Evolutionary conservation across 2,113 vertebrate species (phyloP), one percentile per base, ranked within the genome.

Genomic region (Chamaetylas fuelleborni): DNA sequence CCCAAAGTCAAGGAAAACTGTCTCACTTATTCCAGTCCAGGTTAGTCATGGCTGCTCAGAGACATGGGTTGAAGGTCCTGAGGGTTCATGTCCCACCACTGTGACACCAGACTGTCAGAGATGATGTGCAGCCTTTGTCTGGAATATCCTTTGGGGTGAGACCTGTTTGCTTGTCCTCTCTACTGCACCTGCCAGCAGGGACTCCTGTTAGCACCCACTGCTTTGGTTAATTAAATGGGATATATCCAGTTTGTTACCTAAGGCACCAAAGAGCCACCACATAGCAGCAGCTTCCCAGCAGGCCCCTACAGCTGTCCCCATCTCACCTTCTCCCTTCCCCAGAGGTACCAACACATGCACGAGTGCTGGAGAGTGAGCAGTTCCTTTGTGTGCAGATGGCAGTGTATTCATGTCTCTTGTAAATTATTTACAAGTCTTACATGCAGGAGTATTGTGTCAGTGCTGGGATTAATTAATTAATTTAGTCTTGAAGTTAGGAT

Each of bases 361-460:
- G 0, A 40, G 29, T 62, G 87, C 76, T 88, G 60, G 24, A 8
- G 50, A 45, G 54, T 1, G 5, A 65, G 53, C 8, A 5, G 45
- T 22, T 90, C 42, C 33, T 60, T 40, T 72, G 34, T 54, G 64
- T 90, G 78, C 57, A 60, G 57, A 50, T 54, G 73, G 72, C 51
- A 74, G 36, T 0, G 0, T 38, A 2, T 51, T 81, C n/a, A 2
- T 34, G 20, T 71, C n/a, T 58, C 60, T 26, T 72, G 43, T 67
- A 53, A 90, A 76, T 72, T 31, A 91, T 93, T 83, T 83, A 62
- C 29, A n/a, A 38, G 19, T 64, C 42, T 67, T 74, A 18, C 0
- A 3, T 70, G 64, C 38, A 81, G 72, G 47, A 81, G 33, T 47
- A 29, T 29, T 62, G 42, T 84, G 51, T 16, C 22, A 15, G 14